A percentile compares a stretch with the other conserved stretches of the same genome.
Evolutionary conservation across 2,113 vertebrate species (phyloP).

Genomic region (Mustela nigripes): DNA sequence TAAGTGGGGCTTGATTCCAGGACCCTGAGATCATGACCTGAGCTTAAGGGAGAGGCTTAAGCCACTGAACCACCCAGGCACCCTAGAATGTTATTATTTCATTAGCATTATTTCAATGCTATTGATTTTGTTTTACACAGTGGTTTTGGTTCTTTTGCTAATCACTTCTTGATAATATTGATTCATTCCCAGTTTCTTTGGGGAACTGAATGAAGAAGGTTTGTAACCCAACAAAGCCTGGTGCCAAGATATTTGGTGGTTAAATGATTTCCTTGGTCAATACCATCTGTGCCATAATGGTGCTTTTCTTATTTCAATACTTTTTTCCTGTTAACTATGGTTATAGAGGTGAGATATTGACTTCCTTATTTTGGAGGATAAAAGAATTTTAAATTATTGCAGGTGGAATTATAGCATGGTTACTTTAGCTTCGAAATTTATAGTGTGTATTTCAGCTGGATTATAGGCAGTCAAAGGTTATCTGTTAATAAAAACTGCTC

Average conservation of each 20-base stretch:
- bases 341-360: not conserved
- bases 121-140: constrained; percentile 21
- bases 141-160: not conserved
- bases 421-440: not conserved
- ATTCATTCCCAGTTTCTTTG: not conserved
- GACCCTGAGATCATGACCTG: too few species aligned
- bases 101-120: not conserved
- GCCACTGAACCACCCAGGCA: too few species aligned
- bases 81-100: not conserved
- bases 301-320: not conserved
- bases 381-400: not conserved
- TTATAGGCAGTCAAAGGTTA: not conserved
- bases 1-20: too few species aligned
- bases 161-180: not conserved
- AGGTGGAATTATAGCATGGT: not conserved
- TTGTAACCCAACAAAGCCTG: not conserved
- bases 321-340: not conserved
- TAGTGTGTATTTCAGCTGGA: not conserved
- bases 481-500: not conserved
- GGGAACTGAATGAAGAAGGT: not conserved
- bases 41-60: too few species aligned
- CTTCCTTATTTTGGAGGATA: not conserved
- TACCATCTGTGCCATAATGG: not conserved
- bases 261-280: not conserved
- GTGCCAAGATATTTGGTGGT: not conserved